These are phyloP conservation scores for Periplaneta americana DNA, from an alignment of 1,140 invertebrate species.

Conservation along the genomic window DNA sequence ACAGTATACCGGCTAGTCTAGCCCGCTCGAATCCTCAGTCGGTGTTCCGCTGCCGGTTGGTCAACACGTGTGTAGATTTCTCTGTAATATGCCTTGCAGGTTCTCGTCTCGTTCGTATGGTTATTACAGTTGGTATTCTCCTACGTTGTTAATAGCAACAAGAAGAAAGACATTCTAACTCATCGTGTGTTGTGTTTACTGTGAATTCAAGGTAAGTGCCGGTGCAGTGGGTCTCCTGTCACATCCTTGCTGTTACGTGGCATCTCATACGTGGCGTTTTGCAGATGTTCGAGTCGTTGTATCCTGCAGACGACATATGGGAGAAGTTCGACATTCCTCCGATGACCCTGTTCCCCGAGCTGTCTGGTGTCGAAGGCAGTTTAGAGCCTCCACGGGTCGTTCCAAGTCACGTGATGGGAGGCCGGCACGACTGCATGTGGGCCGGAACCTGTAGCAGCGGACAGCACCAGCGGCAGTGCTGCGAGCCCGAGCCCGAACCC, in stretches of 20 bases:
- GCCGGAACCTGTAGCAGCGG: not conserved
- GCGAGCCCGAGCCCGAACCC: not conserved
- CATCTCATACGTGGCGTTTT: not conserved
- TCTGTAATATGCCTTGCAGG: not conserved
- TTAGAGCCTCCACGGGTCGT: not conserved
- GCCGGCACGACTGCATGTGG: conserved; percentile 9
- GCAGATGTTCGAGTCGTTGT: not conserved
- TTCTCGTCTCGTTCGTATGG: not conserved
- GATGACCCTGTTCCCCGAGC: not conserved
- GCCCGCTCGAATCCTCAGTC: not conserved
- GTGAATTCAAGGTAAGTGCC: not conserved
- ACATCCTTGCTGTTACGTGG: not conserved
- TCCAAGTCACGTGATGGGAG: not conserved
- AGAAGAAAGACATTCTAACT: not conserved
- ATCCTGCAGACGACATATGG: not conserved
- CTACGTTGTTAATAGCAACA: not conserved
- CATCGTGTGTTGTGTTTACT: not conserved
- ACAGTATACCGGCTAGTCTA: not conserved
- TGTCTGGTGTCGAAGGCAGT: not conserved
- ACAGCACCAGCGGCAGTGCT: not conserved
- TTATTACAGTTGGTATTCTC: not conserved
- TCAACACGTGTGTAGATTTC: too few species aligned
- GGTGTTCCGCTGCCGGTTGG: not conserved
- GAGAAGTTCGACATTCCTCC: not conserved
- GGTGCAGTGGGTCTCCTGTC: not conserved